A percentile compares a stretch with the other conserved stretches of the same genome.
These are phyloP conservation scores for Eidolon dupreanum DNA, from an alignment of 2,797 vertebrate genomes.

Conservation along the genomic window DNA sequence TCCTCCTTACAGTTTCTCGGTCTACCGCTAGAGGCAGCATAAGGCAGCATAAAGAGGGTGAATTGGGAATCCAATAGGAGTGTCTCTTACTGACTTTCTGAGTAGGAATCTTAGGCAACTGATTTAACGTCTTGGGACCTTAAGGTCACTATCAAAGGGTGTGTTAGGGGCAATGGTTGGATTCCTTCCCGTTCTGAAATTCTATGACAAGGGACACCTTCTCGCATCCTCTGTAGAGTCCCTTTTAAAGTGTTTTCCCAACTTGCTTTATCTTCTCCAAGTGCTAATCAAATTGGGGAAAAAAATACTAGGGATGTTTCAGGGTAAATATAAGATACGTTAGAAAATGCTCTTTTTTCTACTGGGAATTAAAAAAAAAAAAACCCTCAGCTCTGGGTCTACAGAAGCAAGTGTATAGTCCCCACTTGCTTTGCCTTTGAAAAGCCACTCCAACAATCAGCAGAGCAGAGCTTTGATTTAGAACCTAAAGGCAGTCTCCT, in stretches of 20 bases:
- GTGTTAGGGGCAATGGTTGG: not conserved
- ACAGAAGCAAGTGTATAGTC: slow-evolving; percentile 59
- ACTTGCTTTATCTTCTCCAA: slow-evolving; percentile 24
- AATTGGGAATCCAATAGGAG: not conserved
- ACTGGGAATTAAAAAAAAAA: not conserved
- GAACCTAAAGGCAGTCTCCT: slow-evolving; percentile 62
- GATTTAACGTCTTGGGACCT: not conserved
- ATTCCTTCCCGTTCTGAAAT: not conserved
- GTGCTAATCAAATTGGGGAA: slow-evolving; percentile 7
- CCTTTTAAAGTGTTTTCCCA: not conserved
- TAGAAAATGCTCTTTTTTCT: not conserved
- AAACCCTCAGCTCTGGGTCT: not conserved
- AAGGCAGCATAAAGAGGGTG: not conserved
- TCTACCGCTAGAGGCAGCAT: slow-evolving; percentile 62
- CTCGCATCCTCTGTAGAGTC: not conserved
- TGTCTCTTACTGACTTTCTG: not conserved
- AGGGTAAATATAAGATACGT: not conserved
- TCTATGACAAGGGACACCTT: not conserved
- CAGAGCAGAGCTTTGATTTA: slow-evolving; percentile 70
- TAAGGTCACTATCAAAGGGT: not conserved
- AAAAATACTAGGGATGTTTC: not conserved
- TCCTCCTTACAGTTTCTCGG: not conserved
- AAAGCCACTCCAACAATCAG: slow-evolving; percentile 64
- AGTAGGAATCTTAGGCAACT: not conserved
- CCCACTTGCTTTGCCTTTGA: slow-evolving; percentile 54